These are phyloP conservation scores for Sisyra terminalis DNA, from an alignment of 2,888 invertebrate species.

Conservation along the genomic window DNA sequence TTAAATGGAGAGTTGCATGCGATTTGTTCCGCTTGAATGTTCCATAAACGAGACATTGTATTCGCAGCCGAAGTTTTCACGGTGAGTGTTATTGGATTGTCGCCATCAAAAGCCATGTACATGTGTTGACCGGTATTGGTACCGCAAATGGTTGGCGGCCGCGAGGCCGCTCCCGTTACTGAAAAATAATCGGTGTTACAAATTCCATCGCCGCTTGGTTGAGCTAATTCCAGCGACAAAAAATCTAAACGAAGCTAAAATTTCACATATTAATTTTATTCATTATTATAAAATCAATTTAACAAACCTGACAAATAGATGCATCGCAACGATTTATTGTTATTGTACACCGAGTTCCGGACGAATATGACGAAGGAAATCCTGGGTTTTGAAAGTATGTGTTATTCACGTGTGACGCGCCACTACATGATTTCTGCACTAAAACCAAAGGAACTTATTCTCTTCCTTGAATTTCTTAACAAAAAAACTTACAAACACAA, in stretches of 20 bases:
- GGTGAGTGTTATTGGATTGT: slow-evolving; percentile 46
- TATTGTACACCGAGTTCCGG: slow-evolving; percentile 52
- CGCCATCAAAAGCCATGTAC: slow-evolving; percentile 56
- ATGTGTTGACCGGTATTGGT: slow-evolving; percentile 67
- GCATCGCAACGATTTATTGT: slow-evolving; percentile 51
- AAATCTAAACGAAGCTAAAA: slow-evolving; percentile 63
- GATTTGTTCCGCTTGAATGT: slow-evolving; percentile 54
- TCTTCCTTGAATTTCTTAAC: too few species aligned
- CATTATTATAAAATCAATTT: not conserved
- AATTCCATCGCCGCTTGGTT: slow-evolving; percentile 54
- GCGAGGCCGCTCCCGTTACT: slow-evolving; percentile 49
- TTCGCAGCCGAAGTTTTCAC: slow-evolving; percentile 44
- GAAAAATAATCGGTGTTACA: slow-evolving; percentile 55
- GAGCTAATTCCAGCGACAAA: slow-evolving; percentile 49
- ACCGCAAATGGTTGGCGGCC: slow-evolving; percentile 58
- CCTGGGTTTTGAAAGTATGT: slow-evolving; percentile 70
- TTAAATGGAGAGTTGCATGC: slow-evolving; percentile 50
- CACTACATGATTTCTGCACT: slow-evolving; percentile 62
- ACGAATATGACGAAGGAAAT: slow-evolving; percentile 53
- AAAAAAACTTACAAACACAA: slow-evolving; percentile 52
- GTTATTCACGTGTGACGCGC: slow-evolving; percentile 54
- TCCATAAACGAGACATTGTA: slow-evolving; percentile 52
- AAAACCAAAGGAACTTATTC: slow-evolving; percentile 9
- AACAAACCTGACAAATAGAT: slow-evolving; percentile 47
- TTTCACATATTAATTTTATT: too few species aligned